phyloP scores from a whole-genome alignment of 1,140 invertebrate species.

The Megalopta genalis region DNA sequence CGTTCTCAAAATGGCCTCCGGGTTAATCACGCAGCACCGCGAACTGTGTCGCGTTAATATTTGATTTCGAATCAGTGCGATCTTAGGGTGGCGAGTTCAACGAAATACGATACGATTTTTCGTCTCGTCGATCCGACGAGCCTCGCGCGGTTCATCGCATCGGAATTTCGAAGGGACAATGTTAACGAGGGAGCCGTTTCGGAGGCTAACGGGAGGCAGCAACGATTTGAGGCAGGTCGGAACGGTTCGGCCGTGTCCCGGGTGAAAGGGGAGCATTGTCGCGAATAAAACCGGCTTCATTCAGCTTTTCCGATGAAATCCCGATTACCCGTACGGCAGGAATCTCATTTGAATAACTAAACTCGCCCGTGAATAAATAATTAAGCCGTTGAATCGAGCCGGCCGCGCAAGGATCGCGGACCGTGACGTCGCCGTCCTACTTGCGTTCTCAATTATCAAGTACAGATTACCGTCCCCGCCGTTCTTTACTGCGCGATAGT shows the following conservation, averaged over 20 bases:
- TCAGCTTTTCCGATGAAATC: constrained; percentile 2
- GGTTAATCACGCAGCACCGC: no score
- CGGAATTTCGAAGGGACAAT: background rate
- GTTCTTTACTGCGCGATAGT: constrained; percentile 10
- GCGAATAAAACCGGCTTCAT: constrained; percentile 17
- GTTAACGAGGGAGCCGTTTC: background rate
- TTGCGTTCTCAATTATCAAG: constrained; percentile 53
- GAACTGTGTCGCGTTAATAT: no score
- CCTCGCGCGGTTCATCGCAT: no score
- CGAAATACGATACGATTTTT: no score
- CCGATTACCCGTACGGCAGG: background rate
- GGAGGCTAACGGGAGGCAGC: background rate
- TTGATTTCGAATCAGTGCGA: no score
- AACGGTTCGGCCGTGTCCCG: background rate
- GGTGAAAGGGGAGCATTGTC: background rate
- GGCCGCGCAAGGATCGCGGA: constrained; percentile 21
- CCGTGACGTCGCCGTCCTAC: constrained; percentile 57
- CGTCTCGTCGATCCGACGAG: no score
- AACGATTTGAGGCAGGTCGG: constrained; percentile 4
- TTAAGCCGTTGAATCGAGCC: constrained; percentile 1
- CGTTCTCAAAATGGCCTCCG: no score
- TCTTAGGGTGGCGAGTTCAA: no score
- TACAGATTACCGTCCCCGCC: background rate
- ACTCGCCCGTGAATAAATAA: constrained; percentile 49
- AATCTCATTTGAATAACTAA: constrained; percentile 47